These are phyloP conservation scores for Danio kyathit DNA, from an alignment of 2,797 vertebrate genomes.

Conservation along the genomic window DNA sequence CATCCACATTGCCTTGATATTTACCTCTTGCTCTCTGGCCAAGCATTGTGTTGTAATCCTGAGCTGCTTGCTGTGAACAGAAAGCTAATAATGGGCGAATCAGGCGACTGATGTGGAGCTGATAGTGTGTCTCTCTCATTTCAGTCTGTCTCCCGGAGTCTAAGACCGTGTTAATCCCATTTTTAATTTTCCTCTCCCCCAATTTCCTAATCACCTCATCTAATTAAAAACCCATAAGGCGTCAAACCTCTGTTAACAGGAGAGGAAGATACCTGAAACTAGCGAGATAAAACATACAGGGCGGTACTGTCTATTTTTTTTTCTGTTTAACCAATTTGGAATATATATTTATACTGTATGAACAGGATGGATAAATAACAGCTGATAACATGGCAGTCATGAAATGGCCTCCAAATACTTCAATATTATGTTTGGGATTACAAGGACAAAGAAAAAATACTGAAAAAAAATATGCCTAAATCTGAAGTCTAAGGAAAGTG, in stretches of 20 bases:
- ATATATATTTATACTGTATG: too few species aligned
- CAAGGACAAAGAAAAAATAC: too few species aligned
- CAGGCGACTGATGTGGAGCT: slow-evolving; percentile 62
- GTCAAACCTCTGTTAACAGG: slow-evolving; percentile 14
- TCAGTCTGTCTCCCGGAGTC: slow-evolving; percentile 64
- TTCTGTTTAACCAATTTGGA: not conserved
- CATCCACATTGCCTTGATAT: slow-evolving; percentile 16
- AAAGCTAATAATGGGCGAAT: slow-evolving; percentile 70
- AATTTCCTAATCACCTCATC: slow-evolving; percentile 72
- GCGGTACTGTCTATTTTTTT: not conserved
- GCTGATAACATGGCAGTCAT: too few species aligned
- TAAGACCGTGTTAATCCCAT: slow-evolving; percentile 74
- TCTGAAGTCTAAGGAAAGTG: too few species aligned
- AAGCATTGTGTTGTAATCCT: slow-evolving; percentile 48
- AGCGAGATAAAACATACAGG: not conserved
- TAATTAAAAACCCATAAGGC: slow-evolving; percentile 71
- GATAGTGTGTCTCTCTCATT: slow-evolving; percentile 60
- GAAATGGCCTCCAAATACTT: too few species aligned
- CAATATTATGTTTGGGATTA: too few species aligned
- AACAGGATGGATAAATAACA: too few species aligned
- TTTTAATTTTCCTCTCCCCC: slow-evolving; percentile 68
- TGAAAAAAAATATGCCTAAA: too few species aligned
- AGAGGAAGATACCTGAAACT: slow-evolving; percentile 20
- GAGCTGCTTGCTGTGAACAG: slow-evolving; percentile 63
- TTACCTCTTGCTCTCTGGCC: slow-evolving; percentile 19